Base-by-base conservation (phyloP, 64 coral and sea anemone genomes). In the Exaiptasia diaphana region DNA sequence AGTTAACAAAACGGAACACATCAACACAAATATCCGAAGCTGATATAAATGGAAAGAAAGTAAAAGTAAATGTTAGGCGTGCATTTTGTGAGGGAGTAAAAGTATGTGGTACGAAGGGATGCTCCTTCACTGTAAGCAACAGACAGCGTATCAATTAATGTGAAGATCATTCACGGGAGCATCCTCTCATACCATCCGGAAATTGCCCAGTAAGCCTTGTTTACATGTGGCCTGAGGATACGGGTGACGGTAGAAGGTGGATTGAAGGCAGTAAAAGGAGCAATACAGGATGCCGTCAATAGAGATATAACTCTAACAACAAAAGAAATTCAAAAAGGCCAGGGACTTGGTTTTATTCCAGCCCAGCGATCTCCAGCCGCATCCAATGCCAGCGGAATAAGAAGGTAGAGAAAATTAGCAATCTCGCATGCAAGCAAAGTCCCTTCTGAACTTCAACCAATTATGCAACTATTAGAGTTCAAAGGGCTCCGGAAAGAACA, bases 11-110 rank as follows among this genome's bases (percentile, higher is more conserved):
- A 54, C 41, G 59, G n/a, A 68, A 56, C 20, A 76, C 83, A 28
- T 55, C 41, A 0, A 77, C 83, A 3, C 83, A 87, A 54, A 5
- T 26, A 9, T 12, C 54, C 3, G 41, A 87, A 18, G 21, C 72
- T 20, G 1, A 15, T 0, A 60, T 88, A 8, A 36, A 79, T 69
- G 75, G 64, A n/a, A 58, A 72, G 20, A 80, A 15, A 20, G 22
- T 13, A 3, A 45, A 59, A 38, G 46, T 80, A 2, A 21, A 21
- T 37, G 38, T 88, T 18, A 54, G 50, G 4, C 12, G 64, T 14
- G 75, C 67, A 39, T 28, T 53, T 38, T 89, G 77, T 67, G 61
- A 90, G 43, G 79, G 87, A 11, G 79, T 90, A 7, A 90, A 90
- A 35, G 69, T 0, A 11, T 90, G 87, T 45, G 18, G 3, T 9